Evolutionary conservation across 2,113 vertebrate genomes (phyloP), one percentile per base, ranked within the genome.

Genomic region (Myrmecobius fasciatus): DNA sequence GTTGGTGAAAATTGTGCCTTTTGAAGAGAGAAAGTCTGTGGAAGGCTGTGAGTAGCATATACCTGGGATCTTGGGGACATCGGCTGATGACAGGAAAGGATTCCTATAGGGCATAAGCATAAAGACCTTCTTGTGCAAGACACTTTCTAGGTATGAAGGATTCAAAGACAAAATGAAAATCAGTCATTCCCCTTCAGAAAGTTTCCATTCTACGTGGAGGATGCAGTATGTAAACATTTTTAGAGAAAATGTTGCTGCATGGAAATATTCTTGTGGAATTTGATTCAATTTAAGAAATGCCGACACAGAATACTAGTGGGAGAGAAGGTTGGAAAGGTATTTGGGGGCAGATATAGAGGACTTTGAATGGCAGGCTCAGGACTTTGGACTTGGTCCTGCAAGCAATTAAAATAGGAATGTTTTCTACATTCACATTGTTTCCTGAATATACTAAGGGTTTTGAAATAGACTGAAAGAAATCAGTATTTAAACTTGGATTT

Each of bases 371-470:
- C 46, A 47, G n/a, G 3, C 4, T 3, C 2, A 10, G 17, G 90
- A 24, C 12, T 22, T 24, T 10, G 75, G 54, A n/a, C 24, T 25
- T 88, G 31, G 49, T 54, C 52, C 28, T 52, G 1, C 25, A 17
- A 90, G 47, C 52, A 4, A 28, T 52, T 60, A 90, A n/a, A 52
- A 52, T 22, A 91, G 97, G 96, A 94, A 53, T 97, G 36, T 88
- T 93, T 95, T 95, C 95, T 94, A 53, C 94, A 53, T 95, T 98
- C 96, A 96, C 95, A 95, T 97, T 94, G 91, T 96, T 94, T 95
- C 92, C 93, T 89, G 89, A 97, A 52, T 0, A 0, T 92, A 36
- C 53, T 46, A 51, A 92, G 11, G 31, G 0, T 56, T 56, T 47
- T 43, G 48, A 92, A 91, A 92, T 91, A 88, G 95, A 52, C 96